Base-by-base conservation (phyloP, 2,888 invertebrate species). In the Drosophila greeni region DNA sequence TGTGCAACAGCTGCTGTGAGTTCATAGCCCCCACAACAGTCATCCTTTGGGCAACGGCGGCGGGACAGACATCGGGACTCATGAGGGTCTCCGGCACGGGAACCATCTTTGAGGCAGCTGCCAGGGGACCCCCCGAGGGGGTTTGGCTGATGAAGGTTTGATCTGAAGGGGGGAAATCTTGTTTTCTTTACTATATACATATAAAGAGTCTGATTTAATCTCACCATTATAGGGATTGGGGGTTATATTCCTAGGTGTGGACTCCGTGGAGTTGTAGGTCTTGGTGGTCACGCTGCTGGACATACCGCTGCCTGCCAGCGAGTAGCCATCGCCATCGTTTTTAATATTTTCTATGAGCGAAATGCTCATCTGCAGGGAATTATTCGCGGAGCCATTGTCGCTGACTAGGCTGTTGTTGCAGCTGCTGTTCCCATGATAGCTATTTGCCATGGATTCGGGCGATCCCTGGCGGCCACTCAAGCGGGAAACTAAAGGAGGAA, bases 81-180 rank as follows among this genome's bases (percentile, higher is more conserved):
- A 95, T 95, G 2, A 96, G 89, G 0, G 95, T 94, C 87, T 96
- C 96, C 0, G 95, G 95, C 29, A 95, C 95, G 1, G 95, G 96
- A 0, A 96, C 94, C 91, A 95, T 93, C 89, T 95, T 95, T 0
- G 95, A 95, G 11, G 95, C 94, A 11, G 95, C 94, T 84, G 94
- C 94, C 64, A 96, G 87, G 0, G 95, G 93, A 14, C 88, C 88
- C 18, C 86, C 88, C 39, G 64, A 65, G 0, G 85, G 76, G 12
- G 75, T 58, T 59, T 82, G 74, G 11, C 75, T 75, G 14, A 76
- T 61, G 31, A 67, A 80, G 8, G 77, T 74, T 84, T 87, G 86
- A 66, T 88, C 88, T 88, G 18, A 2, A 12, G 9, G 20, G 2
- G 7, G 6, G 14, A n/a, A 42, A 16, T n/a, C n/a, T 9, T n/a